Percentiles rank a stretch among this genome's conserved stretches.
These are phyloP conservation scores for Thomomys bottae DNA, from an alignment of 2,113 vertebrate genomes.

Conservation along the genomic window DNA sequence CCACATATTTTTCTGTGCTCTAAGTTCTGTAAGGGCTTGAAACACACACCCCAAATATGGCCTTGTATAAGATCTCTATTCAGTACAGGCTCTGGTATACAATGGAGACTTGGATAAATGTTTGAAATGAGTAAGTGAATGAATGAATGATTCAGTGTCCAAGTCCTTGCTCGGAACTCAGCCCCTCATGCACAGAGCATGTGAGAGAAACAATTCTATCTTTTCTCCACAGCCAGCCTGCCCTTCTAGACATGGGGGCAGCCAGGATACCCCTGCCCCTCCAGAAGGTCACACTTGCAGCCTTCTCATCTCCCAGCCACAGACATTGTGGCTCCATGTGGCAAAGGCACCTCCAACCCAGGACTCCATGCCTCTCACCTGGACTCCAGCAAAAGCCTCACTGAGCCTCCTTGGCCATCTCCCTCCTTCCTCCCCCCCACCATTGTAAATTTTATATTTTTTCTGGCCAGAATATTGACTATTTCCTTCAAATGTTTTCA, in stretches of 20 bases:
- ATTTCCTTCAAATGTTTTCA: slow-evolving; percentile 28
- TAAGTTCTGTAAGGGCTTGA: neutral
- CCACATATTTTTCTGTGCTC: neutral
- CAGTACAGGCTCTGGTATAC: neutral
- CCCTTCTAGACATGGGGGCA: neutral
- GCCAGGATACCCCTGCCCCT: slow-evolving; percentile 51
- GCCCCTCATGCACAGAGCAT: neutral
- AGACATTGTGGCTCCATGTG: slow-evolving; percentile 25
- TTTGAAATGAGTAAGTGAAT: neutral
- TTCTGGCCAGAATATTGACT: neutral
- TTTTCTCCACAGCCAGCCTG: slow-evolving; percentile 65
- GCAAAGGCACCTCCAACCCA: slow-evolving; percentile 42
- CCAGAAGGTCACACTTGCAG: slow-evolving; percentile 21
- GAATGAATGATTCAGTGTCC: neutral
- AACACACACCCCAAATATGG: neutral
- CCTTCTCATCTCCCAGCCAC: slow-evolving; percentile 51
- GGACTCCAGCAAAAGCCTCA: slow-evolving; percentile 42
- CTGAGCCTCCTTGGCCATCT: slow-evolving; percentile 10
- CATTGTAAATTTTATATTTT: slow-evolving; percentile 55
- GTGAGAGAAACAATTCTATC: neutral
- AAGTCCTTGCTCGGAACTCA: slow-evolving; percentile 33
- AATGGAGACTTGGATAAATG: slow-evolving; percentile 29
- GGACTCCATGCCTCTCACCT: slow-evolving; percentile 41
- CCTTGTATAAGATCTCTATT: neutral
- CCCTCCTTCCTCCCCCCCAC: neutral